Conservation (phyloP, 2,113 vertebrate species). For the Notechis scutatus region DNA sequence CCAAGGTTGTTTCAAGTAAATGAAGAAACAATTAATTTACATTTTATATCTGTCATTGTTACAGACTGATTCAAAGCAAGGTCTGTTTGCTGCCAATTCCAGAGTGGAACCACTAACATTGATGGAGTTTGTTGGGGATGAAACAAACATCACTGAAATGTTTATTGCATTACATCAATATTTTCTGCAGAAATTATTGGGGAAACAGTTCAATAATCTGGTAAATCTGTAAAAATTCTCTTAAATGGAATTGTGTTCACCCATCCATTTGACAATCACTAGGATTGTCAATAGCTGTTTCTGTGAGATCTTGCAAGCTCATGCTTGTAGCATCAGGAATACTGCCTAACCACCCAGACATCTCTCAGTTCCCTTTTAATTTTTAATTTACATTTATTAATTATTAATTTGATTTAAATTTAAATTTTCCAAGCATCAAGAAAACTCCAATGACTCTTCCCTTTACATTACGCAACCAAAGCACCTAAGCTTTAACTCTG, state of each 20-base stretch:
- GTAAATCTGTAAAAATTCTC: not conserved
- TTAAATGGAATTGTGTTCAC: not conserved
- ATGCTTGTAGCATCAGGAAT: not conserved
- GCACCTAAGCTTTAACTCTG: not conserved
- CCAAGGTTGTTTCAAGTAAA: conserved; percentile 69
- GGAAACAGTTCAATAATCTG: not conserved
- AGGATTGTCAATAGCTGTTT: not conserved
- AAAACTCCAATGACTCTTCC: not conserved
- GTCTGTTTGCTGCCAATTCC: conserved; percentile 55
- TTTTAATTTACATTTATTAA: not conserved
- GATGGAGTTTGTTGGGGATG: not conserved
- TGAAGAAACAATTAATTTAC: conserved; percentile 71
- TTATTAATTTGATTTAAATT: not conserved
- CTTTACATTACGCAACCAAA: not conserved
- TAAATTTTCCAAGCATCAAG: not conserved
- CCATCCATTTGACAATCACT: not conserved
- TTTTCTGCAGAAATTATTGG: not conserved
- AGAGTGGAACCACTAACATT: conserved; percentile 46
- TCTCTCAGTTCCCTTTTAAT: not conserved
- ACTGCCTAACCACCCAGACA: not conserved
- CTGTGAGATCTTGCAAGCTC: not conserved
- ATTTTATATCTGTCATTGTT: conserved; percentile 72
- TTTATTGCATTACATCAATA: not conserved
- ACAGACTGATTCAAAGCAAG: conserved; percentile 61
- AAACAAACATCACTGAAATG: not conserved